Conservation (phyloP, 92 coral and sea anemone species). For the Umimayanthus kanabou region DNA sequence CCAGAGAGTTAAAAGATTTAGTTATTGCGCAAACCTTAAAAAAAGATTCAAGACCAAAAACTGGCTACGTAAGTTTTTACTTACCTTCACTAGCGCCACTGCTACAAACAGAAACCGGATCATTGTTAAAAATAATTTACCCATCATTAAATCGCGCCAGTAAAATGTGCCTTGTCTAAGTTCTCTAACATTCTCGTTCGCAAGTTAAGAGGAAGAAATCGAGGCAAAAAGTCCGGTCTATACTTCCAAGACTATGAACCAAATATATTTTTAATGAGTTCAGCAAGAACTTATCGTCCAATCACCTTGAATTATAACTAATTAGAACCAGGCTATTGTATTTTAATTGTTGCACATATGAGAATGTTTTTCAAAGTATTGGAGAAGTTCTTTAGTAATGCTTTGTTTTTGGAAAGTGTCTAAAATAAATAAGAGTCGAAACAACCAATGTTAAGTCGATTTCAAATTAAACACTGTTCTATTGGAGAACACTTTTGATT, state of each 20-base stretch:
- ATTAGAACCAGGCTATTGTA: constrained; percentile 10
- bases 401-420: too few species aligned
- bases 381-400: background rate
- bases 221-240: background rate
- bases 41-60: background rate
- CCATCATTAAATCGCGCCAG: constrained; percentile 14
- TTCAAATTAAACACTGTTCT: background rate
- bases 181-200: background rate
- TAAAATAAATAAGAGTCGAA: background rate
- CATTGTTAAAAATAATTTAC: background rate
- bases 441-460: background rate
- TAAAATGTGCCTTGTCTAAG: constrained; percentile 8
- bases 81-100: background rate
- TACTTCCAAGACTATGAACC: background rate
- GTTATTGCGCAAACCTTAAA: background rate
- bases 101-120: background rate
- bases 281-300: background rate
- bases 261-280: constrained; percentile 29
- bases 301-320: background rate
- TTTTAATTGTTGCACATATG: background rate
- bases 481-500: background rate
- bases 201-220: background rate
- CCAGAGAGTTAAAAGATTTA: background rate
- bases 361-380: background rate
- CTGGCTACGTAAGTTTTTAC: background rate